Conservation (phyloP, 2,888 invertebrate genomes). For the Hydriomena furcata region DNA sequence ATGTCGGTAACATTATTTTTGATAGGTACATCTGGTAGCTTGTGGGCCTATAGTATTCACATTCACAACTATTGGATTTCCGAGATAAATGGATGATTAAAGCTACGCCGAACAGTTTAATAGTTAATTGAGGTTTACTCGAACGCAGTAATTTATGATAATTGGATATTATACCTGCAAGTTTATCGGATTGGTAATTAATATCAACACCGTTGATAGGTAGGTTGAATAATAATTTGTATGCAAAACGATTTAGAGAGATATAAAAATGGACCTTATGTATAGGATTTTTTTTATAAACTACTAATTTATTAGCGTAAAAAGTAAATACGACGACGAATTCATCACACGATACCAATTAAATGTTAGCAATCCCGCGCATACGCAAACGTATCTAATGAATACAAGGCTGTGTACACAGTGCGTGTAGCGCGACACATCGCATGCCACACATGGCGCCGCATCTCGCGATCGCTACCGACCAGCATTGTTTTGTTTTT, state of each 20-base stretch:
- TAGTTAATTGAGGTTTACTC: constrained; percentile 23
- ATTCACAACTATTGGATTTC: constrained; percentile 14
- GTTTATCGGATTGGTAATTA: constrained; percentile 16
- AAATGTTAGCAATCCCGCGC: constrained; percentile 18
- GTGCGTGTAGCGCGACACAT: constrained; percentile 23
- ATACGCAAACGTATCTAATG: constrained; percentile 28
- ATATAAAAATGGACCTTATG: too few relatives aligned
- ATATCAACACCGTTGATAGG: constrained; percentile 6
- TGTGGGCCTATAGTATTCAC: constrained; percentile 5
- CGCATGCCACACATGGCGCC: constrained; percentile 44
- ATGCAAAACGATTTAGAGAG: neutral
- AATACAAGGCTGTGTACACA: constrained; percentile 30
- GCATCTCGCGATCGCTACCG: constrained; percentile 55
- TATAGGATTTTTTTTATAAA: too few relatives aligned
- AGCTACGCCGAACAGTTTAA: constrained; percentile 14
- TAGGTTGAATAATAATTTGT: constrained; percentile 1
- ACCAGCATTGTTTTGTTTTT: constrained; percentile 60
- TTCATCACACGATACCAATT: constrained; percentile 18
- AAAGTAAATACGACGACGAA: too few relatives aligned
- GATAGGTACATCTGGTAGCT: constrained; percentile 10
- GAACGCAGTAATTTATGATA: constrained; percentile 17
- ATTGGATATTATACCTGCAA: constrained; percentile 17
- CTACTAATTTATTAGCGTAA: too few relatives aligned
- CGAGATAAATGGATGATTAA: constrained; percentile 19
- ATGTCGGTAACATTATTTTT: constrained; percentile 31